Evolutionary conservation across 2,113 vertebrate genomes (phyloP), one percentile per base, ranked within the genome.

Genomic region (Hepsetus odoe): DNA sequence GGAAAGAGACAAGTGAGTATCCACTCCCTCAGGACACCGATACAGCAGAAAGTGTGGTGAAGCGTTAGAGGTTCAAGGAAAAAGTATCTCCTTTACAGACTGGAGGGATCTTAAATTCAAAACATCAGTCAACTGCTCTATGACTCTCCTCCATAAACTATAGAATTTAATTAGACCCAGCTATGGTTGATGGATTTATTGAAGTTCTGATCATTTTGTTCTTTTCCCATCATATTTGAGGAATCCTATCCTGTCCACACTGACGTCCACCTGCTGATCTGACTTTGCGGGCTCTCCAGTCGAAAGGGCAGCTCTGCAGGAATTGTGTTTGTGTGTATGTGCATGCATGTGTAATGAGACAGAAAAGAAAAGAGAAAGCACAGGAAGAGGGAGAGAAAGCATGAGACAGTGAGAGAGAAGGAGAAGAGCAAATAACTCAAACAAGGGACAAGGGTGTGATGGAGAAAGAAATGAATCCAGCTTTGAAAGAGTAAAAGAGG

Each of bases 61-160:
- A 75, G 66, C 65, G 58, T 42, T 61, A 33, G 40, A 32, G 49
- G 49, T 66, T 72, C 26, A 35, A 33, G 65, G 26, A 40, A 53
- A 22, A 16, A 75, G 38, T 30, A 28, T 33, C 40, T 69, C 16
- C 16, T 71, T 61, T 68, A 30, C 18, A 38, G 49, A 62, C 70
- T 55, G 65, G 56, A 81, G 56, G 30, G 58, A 76, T 58, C 64
- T 78, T 64, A 44, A 74, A 81, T 78, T 65, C 79, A 78, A 80
- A 66, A 51, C 28, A 4, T 12, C 44, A 58, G 40, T 79, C 75
- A 42, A 61, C 78, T 20, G 44, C 38, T 66, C 32, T 18, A 49
- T 11, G 38, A 13, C 30, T 58, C 14, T 14, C 33, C 46, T 64
- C 49, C 72, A 33, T 49, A 66, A 20, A 44, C 49, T 51, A 35